Evolutionary conservation across 35 echinoderm and acorn worm genomes (phyloP), one percentile per base, ranked within the genome.

Genomic region (Apostichopus parvimensis): DNA sequence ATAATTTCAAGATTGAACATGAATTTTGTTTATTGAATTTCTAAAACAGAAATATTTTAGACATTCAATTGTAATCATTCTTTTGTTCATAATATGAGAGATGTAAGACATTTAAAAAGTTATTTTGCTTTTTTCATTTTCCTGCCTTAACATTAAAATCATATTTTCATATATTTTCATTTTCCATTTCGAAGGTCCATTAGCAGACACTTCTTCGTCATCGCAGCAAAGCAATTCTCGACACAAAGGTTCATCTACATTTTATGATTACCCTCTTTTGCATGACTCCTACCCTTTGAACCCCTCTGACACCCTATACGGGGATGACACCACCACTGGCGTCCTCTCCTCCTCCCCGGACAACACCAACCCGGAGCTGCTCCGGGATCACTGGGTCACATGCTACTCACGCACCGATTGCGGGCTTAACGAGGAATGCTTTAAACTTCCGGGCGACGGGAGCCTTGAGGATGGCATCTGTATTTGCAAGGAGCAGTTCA

Each of bases 201-300:
- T 55, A 45, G 55, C 13, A 17, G 79, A 82, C 55, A 55, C 25
- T 9, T 82, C 53, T 6, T 24, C 18, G 9, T 15, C 53, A 4
- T 15, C 8, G 5, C 45, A 82, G 52, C 79, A 54, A 4, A 56
- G 34, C 79, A 7, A 56, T n/a, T 82, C 79, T 54, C 79, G 79
- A 54, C 79, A 82, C 79, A 82, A 82, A 82, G 79, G 79, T 82
- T 82, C 79, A 82, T 82, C 79, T 55, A 4, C 79, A 82, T 82
- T 55, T 82, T 55, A 17, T 82, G 52, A 54, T 82, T 9, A 82
- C 54, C 17, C 79, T 4, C 55, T 54, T 82, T 82, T 82, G 79
- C 79, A 82, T 82, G 79, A 17, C 79, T 13, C 79, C 53, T 82
- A 15, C 55, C 54, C 45, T 54, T 54, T 82, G 18, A 82, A 54